phyloP scores from a whole-genome alignment of 2,888 invertebrate genomes.

The Coleophora deauratella region DNA sequence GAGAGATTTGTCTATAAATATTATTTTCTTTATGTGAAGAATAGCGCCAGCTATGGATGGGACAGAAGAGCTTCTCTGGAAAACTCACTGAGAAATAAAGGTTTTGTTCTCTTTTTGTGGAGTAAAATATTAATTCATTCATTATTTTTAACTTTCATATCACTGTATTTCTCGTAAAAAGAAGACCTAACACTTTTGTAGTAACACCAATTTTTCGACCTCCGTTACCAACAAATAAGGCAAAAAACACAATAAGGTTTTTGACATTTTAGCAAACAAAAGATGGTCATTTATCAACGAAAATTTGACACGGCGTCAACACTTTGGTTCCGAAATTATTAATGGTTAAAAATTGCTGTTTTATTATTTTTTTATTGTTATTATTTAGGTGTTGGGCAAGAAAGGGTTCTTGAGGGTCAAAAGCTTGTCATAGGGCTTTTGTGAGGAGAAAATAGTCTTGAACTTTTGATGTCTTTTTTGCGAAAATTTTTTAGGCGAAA shows the following conservation, averaged over 20 bases:
- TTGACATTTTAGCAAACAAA: constrained; percentile 35
- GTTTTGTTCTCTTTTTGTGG: no score
- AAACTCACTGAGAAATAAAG: no score
- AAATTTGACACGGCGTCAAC: constrained; percentile 52
- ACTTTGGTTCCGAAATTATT: constrained; percentile 27
- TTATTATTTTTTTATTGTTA: constrained; percentile 8
- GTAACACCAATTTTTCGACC: constrained; percentile 30
- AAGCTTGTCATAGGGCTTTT: not conserved
- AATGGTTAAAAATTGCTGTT: constrained; percentile 26
- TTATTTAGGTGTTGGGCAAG: not conserved
- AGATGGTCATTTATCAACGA: constrained; percentile 41
- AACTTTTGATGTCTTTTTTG: no score
- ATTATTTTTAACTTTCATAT: no score
- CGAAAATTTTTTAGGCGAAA: no score
- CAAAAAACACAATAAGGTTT: constrained; percentile 33
- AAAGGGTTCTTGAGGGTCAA: constrained; percentile 2
- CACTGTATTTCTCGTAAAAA: no score
- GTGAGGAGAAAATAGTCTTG: not conserved
- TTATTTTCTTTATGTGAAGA: no score
- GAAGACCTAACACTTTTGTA: constrained; percentile 31
- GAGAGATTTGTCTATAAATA: no score
- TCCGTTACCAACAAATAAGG: constrained; percentile 32
- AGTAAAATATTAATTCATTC: no score
- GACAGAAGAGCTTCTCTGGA: no score
- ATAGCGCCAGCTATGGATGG: no score